Conservation (phyloP, 64 coral and sea anemone genomes). For the Montipora capricornis region DNA sequence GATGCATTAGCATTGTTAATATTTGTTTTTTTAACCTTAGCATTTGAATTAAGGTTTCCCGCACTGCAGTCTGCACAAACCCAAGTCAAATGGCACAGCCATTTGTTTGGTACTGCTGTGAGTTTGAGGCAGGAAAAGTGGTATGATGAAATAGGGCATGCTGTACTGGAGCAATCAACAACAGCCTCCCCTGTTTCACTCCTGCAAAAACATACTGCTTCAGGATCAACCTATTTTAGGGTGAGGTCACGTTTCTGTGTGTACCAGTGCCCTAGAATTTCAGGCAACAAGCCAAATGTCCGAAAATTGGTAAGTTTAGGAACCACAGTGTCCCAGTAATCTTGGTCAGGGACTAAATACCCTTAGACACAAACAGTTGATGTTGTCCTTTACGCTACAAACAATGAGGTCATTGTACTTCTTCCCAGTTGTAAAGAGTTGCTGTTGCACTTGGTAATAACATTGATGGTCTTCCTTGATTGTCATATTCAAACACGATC, state of each 20-base stretch:
- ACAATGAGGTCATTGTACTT: not conserved
- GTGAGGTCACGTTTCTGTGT: conserved; percentile 67
- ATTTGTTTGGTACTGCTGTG: conserved; percentile 46
- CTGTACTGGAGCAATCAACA: conserved; percentile 48
- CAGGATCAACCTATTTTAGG: conserved; percentile 52
- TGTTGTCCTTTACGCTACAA: conserved; percentile 51
- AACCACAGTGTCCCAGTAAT: conserved; percentile 63
- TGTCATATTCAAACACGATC: no score
- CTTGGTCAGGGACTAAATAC: conserved; percentile 16
- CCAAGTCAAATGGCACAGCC: conserved; percentile 59
- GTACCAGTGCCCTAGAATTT: conserved; percentile 41
- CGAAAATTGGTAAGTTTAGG: conserved; percentile 61
- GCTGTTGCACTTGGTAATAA: no score
- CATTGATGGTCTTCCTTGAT: no score
- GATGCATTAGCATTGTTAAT: conserved; percentile 23
- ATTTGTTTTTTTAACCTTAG: conserved; percentile 19
- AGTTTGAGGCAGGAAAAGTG: conserved; percentile 67
- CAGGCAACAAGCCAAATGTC: conserved; percentile 61
- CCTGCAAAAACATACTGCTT: conserved; percentile 54
- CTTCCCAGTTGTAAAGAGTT: not conserved
- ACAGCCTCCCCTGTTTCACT: conserved; percentile 59
- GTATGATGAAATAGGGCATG: conserved; percentile 45
- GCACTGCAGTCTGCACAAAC: conserved; percentile 42
- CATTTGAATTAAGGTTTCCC: not conserved
- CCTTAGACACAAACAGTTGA: conserved; percentile 53